Percentiles rank a stretch among this genome's conserved stretches.
Evolutionary conservation across 2,888 invertebrate species (phyloP).

Genomic region (Diogma glabrata): DNA sequence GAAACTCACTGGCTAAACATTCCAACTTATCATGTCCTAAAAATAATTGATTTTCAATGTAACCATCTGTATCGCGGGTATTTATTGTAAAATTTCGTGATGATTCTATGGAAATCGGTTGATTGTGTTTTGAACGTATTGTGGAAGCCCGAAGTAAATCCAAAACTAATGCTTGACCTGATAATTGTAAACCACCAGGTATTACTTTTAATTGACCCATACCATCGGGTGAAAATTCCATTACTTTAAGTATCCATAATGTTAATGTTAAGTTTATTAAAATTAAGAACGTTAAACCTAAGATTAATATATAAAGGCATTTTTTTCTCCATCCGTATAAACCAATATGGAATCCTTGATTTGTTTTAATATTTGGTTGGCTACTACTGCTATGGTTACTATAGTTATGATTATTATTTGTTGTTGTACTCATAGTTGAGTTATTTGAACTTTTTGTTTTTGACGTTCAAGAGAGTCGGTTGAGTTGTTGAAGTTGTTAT

Average conservation of each 20-base stretch:
- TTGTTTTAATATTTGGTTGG: neutral
- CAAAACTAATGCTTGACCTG: constrained; percentile 77
- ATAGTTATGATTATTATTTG: neutral
- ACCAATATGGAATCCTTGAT: constrained; percentile 61
- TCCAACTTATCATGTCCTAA: constrained; percentile 73
- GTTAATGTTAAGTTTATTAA: constrained; percentile 90
- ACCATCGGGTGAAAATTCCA: constrained; percentile 91
- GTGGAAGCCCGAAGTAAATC: constrained; percentile 77
- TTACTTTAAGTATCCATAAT: constrained; percentile 91
- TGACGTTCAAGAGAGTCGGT: too few species aligned
- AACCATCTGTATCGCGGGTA: constrained; percentile 48
- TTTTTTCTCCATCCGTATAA: constrained; percentile 96
- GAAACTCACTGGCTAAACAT: constrained; percentile 64
- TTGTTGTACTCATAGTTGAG: too few species aligned
- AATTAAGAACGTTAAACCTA: constrained; percentile 82
- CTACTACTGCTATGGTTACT: neutral
- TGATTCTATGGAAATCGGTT: constrained; percentile 63
- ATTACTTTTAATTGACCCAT: constrained; percentile 85
- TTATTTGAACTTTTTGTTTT: too few species aligned
- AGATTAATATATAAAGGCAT: constrained; percentile 83
- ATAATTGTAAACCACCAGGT: constrained; percentile 73
- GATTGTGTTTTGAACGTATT: constrained; percentile 71
- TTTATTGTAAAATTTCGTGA: constrained; percentile 63
- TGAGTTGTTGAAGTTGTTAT: too few species aligned
- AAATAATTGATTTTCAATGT: constrained; percentile 57